A percentile compares a stretch with the other conserved stretches of the same genome.
Conservation (phyloP, 2,888 invertebrate species). For the Erpobdella octoculata region DNA sequence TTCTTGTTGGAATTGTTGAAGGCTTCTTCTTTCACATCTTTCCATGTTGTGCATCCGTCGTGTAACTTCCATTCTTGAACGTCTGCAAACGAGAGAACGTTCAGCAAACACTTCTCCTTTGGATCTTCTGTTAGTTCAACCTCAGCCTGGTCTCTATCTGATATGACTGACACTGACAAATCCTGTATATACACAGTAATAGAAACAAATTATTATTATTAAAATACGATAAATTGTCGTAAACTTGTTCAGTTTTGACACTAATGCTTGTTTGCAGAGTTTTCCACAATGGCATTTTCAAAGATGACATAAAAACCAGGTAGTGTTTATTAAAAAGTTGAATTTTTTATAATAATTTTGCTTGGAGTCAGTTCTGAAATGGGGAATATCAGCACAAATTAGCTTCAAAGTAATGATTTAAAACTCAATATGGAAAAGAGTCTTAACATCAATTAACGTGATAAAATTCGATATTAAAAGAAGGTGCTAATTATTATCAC, state of each 20-base stretch:
- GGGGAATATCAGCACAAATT: no score
- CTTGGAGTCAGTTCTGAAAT: no score
- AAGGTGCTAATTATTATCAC: no score
- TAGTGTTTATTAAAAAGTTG: no score
- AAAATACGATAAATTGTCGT: no score
- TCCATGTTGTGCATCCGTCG: constrained; percentile 39
- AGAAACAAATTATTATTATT: no score
- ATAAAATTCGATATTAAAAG: no score
- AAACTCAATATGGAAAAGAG: no score
- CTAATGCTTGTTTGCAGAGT: not conserved
- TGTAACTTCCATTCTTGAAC: constrained; percentile 49
- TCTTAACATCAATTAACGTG: no score
- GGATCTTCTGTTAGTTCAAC: constrained; percentile 26
- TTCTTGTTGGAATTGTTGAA: constrained; percentile 34
- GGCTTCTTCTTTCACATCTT: constrained; percentile 22
- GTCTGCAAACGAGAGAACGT: constrained; percentile 43
- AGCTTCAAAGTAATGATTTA: no score
- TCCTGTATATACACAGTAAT: constrained; percentile 21
- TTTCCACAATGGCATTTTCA: not conserved
- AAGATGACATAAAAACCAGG: not conserved
- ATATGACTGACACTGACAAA: constrained; percentile 31
- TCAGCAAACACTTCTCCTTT: constrained; percentile 26
- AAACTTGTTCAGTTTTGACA: no score
- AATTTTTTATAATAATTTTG: no score
- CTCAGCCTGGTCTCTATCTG: constrained; percentile 24